Percentiles rank a stretch among this genome's conserved stretches.
phyloP scores from a whole-genome alignment of 2,797 vertebrate species.

The Liasis olivaceus region DNA sequence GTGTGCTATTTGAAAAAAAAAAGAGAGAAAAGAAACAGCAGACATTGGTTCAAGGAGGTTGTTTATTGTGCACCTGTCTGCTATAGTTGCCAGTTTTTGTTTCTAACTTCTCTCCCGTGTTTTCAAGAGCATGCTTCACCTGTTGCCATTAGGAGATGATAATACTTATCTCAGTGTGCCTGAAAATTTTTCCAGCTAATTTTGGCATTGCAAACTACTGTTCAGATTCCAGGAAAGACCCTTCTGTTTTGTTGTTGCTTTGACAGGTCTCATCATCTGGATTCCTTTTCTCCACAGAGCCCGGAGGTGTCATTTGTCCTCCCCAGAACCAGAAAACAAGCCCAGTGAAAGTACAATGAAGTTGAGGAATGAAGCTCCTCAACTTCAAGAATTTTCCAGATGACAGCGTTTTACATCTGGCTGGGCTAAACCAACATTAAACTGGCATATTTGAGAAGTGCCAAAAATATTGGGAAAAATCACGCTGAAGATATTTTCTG shows the following conservation, averaged over 20 bases:
- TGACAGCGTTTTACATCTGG: background rate
- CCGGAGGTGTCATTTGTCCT: background rate
- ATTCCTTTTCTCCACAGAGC: background rate
- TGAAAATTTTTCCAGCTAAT: background rate
- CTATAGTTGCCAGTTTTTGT: background rate
- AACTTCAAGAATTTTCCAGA: too few relatives aligned
- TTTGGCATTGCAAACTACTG: background rate
- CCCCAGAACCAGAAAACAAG: accelerated
- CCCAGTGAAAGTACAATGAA: background rate
- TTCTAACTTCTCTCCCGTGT: background rate
- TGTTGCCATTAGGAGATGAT: background rate
- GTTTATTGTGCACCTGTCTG: slow-evolving; percentile 10
- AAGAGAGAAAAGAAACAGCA: background rate
- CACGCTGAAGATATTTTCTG: background rate
- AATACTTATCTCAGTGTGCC: background rate
- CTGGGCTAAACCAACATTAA: background rate
- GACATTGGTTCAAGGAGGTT: background rate
- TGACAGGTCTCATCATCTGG: background rate
- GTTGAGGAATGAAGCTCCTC: background rate
- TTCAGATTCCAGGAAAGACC: background rate
- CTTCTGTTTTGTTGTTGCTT: background rate
- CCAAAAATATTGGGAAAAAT: background rate
- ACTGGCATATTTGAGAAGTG: background rate
- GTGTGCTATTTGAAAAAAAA: background rate
- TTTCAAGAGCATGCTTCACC: background rate